Conservation (phyloP, 1,140 invertebrate genomes). For the Megalopta genalis region DNA sequence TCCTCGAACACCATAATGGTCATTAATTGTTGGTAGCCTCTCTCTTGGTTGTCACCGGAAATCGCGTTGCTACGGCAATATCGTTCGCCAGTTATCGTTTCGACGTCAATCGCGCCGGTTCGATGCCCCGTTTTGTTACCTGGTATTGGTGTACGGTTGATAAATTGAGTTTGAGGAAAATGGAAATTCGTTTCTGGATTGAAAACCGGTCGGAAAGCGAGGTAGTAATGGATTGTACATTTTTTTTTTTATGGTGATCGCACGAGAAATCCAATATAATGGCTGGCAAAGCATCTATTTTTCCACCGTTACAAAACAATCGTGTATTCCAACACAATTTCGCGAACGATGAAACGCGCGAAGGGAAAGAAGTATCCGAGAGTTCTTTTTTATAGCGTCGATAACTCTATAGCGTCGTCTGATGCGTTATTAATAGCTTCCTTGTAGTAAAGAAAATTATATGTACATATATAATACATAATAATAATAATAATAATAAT, state of each 20-base stretch:
- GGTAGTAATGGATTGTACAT: slow-evolving; percentile 6
- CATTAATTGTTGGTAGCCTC: neutral
- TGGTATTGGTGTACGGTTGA: neutral
- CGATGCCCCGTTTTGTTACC: neutral
- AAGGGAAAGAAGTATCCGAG: no score
- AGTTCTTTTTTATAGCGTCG: no score
- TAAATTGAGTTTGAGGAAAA: slow-evolving; percentile 6
- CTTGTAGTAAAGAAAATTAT: no score
- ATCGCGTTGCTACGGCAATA: slow-evolving; percentile 2
- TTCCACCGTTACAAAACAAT: neutral
- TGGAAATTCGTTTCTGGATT: slow-evolving; percentile 16
- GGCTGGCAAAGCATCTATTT: neutral
- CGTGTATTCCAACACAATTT: neutral
- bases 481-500: no score
- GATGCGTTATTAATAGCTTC: no score
- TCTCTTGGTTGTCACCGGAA: neutral
- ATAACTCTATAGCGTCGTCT: no score
- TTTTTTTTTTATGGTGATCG: slow-evolving; percentile 7
- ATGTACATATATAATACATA: no score
- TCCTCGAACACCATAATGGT: neutral
- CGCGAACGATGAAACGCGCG: neutral
- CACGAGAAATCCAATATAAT: slow-evolving; percentile 6
- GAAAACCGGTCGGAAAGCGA: neutral
- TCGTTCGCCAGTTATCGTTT: neutral
- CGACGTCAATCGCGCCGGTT: neutral